These are phyloP conservation scores for Aurelia coerulea DNA, from an alignment of 30 jellyfish, hydroid and myxozoan species.

Conservation along the genomic window DNA sequence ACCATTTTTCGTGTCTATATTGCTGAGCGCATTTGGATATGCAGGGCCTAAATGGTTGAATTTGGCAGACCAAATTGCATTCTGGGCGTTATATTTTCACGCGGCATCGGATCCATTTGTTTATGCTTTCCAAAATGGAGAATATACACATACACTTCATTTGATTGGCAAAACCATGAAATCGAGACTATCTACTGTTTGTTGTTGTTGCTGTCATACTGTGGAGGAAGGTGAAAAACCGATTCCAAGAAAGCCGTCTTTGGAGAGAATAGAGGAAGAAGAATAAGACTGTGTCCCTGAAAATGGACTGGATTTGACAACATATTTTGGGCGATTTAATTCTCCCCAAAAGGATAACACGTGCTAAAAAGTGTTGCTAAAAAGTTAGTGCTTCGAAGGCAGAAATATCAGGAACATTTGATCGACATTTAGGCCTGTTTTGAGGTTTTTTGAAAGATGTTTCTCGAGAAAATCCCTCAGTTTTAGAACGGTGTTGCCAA, in stretches of 20 bases:
- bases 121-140: slow-evolving; percentile 79
- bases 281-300: background rate
- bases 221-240: slow-evolving; percentile 43
- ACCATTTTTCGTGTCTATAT: slow-evolving; percentile 44
- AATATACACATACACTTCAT: slow-evolving; percentile 39
- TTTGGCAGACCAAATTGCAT: slow-evolving; percentile 63
- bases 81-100: slow-evolving; percentile 80
- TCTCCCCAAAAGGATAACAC: too few species aligned
- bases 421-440: too few species aligned
- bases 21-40: slow-evolving; percentile 24
- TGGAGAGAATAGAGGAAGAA: slow-evolving; percentile 55
- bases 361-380: too few species aligned
- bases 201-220: slow-evolving; percentile 48
- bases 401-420: too few species aligned
- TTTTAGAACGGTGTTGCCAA: too few species aligned
- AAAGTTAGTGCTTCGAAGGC: too few species aligned
- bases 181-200: slow-evolving; percentile 21
- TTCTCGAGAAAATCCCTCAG: too few species aligned
- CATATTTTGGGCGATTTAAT: too few species aligned
- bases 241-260: slow-evolving; percentile 1
- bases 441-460: too few species aligned
- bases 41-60: slow-evolving; percentile 48
- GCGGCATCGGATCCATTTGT: slow-evolving; percentile 85
- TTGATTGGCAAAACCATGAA: slow-evolving; percentile 37
- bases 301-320: background rate